phyloP scores from a whole-genome alignment of 2,888 invertebrate species.

The Mycalesis mineus region DNA sequence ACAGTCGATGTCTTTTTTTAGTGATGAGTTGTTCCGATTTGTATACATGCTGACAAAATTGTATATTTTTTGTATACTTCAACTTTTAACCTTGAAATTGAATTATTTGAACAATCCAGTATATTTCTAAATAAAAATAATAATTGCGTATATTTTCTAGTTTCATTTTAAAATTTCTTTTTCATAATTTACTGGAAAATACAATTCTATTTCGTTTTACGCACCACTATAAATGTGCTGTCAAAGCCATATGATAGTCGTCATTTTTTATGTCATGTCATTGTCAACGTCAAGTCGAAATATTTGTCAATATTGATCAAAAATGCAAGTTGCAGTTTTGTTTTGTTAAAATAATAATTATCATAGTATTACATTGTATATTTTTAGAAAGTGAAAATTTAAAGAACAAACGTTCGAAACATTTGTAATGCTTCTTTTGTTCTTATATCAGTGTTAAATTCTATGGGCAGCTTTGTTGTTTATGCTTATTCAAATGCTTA shows the following conservation, averaged over 20 bases:
- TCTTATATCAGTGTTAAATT: neutral
- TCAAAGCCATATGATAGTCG: slow-evolving; percentile 1
- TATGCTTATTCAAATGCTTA: neutral
- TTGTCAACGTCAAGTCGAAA: slow-evolving; percentile 11
- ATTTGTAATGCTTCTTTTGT: neutral
- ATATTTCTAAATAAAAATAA: too few relatives aligned
- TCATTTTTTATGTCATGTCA: neutral
- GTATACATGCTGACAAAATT: slow-evolving; percentile 2
- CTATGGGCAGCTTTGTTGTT: neutral
- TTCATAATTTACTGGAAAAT: too few relatives aligned
- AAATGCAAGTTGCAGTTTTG: slow-evolving; percentile 34
- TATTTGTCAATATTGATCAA: slow-evolving; percentile 10
- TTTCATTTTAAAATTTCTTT: neutral
- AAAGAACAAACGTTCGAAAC: neutral
- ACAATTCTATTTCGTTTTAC: too few relatives aligned
- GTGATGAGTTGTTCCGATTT: slow-evolving; percentile 48
- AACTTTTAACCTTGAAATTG: too few relatives aligned
- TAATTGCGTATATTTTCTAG: too few relatives aligned
- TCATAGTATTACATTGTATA: neutral
- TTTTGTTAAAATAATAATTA: slow-evolving; percentile 29
- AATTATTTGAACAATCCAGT: too few relatives aligned
- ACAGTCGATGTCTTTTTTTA: slow-evolving; percentile 31
- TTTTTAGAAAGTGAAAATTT: neutral
- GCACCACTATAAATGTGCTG: neutral
- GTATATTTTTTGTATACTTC: neutral